Evolutionary conservation across 1,140 invertebrate species (phyloP).

Genomic region (Chionoecetes opilio): DNA sequence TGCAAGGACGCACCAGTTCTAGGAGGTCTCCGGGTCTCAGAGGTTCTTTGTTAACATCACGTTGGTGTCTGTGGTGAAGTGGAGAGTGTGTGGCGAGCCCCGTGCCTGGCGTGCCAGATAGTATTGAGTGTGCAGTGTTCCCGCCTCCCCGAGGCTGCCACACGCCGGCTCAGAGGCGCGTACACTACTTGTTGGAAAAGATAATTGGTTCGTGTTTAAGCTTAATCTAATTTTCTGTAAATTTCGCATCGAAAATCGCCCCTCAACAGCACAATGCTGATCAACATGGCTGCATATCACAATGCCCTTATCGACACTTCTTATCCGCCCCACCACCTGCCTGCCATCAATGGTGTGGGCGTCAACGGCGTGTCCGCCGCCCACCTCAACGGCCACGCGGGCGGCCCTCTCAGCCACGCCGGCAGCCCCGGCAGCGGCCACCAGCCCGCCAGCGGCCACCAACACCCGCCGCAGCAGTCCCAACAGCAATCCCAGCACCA

Average conservation of each 20-base stretch:
- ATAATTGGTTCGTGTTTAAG: constrained; percentile 45
- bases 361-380: constrained; percentile 77
- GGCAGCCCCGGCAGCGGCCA: constrained; percentile 72
- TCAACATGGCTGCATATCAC: constrained; percentile 81
- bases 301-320: constrained; percentile 81
- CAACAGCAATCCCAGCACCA: constrained; percentile 69
- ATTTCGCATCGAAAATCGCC: not conserved
- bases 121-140: constrained; percentile 52
- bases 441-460: constrained; percentile 64
- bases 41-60: constrained; percentile 59
- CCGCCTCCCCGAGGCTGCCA: constrained; percentile 32
- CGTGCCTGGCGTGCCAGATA: constrained; percentile 47
- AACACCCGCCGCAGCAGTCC: constrained; percentile 57
- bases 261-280: constrained; percentile 79
- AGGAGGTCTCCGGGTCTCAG: constrained; percentile 44
- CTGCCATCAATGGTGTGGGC: constrained; percentile 74
- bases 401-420: constrained; percentile 74
- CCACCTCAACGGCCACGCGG: constrained; percentile 81
- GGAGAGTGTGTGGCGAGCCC: constrained; percentile 34
- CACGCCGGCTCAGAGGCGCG: not conserved
- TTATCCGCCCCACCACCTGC: constrained; percentile 79
- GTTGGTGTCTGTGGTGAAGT: constrained; percentile 56
- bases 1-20: constrained; percentile 46
- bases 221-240: constrained; percentile 31
- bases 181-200: constrained; percentile 49